A percentile compares a stretch with the other conserved stretches of the same genome.
These are phyloP conservation scores for Acronicta leporina DNA, from an alignment of 2,888 invertebrate species.

Conservation along the genomic window DNA sequence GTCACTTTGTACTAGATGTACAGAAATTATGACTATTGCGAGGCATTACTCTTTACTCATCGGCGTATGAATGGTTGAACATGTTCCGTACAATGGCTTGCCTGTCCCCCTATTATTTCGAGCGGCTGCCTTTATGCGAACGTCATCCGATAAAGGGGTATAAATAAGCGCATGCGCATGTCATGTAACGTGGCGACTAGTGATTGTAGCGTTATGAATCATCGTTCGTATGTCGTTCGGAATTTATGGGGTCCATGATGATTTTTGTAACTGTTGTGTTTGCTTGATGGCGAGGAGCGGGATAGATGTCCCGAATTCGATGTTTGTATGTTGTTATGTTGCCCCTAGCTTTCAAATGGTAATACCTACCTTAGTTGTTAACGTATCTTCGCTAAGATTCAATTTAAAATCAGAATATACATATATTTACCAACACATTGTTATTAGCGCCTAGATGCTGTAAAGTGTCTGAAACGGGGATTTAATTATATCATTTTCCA, in stretches of 20 bases:
- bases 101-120: slow-evolving; percentile 80
- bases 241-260: slow-evolving; percentile 55
- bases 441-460: too few relatives aligned
- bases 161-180: slow-evolving; percentile 76
- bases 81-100: slow-evolving; percentile 73
- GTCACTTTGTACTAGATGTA: slow-evolving; percentile 57
- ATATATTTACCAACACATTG: too few relatives aligned
- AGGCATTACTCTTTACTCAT: slow-evolving; percentile 74
- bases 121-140: slow-evolving; percentile 75
- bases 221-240: slow-evolving; percentile 55
- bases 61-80: slow-evolving; percentile 77
- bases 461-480: too few relatives aligned
- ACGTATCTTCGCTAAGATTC: too few relatives aligned
- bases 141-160: slow-evolving; percentile 76
- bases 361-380: too few relatives aligned
- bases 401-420: too few relatives aligned
- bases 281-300: slow-evolving; percentile 10
- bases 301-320: slow-evolving; percentile 13
- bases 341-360: too few relatives aligned
- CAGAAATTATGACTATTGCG: slow-evolving; percentile 74
- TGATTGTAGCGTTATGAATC: slow-evolving; percentile 60
- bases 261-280: slow-evolving; percentile 47
- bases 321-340: neutral
- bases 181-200: slow-evolving; percentile 72
- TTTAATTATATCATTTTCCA: too few relatives aligned